Evolutionary conservation across 2,888 invertebrate genomes (phyloP), one percentile per base, ranked within the genome.

Genomic region (Ypsolopha sequella): DNA sequence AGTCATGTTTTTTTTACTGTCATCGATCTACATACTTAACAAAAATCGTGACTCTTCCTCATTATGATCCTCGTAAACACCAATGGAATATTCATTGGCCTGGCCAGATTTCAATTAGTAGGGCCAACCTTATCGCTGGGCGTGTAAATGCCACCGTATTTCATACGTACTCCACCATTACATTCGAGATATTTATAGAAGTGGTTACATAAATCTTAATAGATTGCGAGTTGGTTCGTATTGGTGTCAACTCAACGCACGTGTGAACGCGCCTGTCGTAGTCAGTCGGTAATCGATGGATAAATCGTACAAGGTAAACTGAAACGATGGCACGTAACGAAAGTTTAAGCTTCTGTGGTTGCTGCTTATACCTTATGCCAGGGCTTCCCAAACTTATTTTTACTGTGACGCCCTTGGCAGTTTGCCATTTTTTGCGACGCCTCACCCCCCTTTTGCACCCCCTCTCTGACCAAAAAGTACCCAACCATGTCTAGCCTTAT

Each of bases 201-300:
- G 64, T 69, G 60, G 66, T 65, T 66, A 65, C 67, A 73, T 76
- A 70, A 66, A 73, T 70, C 65, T 65, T 65, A 69, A 68, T 68
- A 64, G 64, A 24, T 62, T 63, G 64, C 63, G 63, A n/a, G 45
- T 45, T 45, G 9, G 43, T 43, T 65, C 54, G 63, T 60, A 74
- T 76, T 73, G 68, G 73, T 74, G 73, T 72, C 73, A 70, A 58
- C 63, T 61, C 64, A 64, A 65, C 65, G 70, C 14, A 43, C 44
- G 44, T 43, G 14, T 43, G 13, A 8, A 6, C 8, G 44, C 13
- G 13, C 44, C 11, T 11, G 33, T 24, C 7, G 36, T 48, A 24
- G 2, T n/a, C 13, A 13, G 36, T 33, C 10, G 35, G 10, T 34
- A 36, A 13, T 44, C 51, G 44, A 11, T 48, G 36, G 38, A 10